Percentiles rank a stretch among this genome's conserved stretches.
These are phyloP conservation scores for Andrena bucephala DNA, from an alignment of 2,888 invertebrate species.

Conservation along the genomic window DNA sequence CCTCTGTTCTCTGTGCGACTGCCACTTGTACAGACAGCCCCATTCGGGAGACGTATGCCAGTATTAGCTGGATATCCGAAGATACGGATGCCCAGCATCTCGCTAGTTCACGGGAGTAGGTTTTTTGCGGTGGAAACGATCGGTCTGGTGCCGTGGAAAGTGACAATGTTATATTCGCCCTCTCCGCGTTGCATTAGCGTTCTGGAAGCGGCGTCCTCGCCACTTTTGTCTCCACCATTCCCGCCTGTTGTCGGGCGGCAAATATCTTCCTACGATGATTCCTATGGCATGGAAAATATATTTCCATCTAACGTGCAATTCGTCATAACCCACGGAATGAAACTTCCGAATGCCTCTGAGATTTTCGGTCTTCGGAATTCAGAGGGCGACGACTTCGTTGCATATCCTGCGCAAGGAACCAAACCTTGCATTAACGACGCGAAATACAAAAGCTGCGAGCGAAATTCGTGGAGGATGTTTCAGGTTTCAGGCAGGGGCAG, in stretches of 20 bases:
- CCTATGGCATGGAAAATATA: constrained; percentile 28
- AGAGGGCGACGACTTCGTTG: not conserved
- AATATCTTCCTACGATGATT: constrained; percentile 15
- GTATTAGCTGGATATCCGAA: constrained; percentile 26
- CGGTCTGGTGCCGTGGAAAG: not conserved
- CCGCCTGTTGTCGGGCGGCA: constrained; percentile 33
- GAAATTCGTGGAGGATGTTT: too few relatives aligned
- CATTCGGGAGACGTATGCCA: constrained; percentile 23
- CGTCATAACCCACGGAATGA: constrained; percentile 27
- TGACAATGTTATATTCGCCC: constrained; percentile 45
- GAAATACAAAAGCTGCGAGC: not conserved
- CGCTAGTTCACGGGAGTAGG: constrained; percentile 22
- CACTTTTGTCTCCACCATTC: constrained; percentile 32
- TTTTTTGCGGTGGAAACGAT: constrained; percentile 41
- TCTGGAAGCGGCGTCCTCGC: constrained; percentile 33
- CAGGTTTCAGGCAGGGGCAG: too few relatives aligned
- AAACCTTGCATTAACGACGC: not conserved
- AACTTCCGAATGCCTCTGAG: constrained; percentile 31
- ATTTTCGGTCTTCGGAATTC: constrained; percentile 23
- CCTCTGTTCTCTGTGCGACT: not conserved
- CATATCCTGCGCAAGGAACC: not conserved
- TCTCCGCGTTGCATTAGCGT: constrained; percentile 49
- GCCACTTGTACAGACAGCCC: constrained; percentile 1
- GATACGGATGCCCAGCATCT: constrained; percentile 34
- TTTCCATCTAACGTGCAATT: constrained; percentile 42